Base-by-base conservation (phyloP, 1,140 invertebrate species). In the Aphelinus certus region DNA sequence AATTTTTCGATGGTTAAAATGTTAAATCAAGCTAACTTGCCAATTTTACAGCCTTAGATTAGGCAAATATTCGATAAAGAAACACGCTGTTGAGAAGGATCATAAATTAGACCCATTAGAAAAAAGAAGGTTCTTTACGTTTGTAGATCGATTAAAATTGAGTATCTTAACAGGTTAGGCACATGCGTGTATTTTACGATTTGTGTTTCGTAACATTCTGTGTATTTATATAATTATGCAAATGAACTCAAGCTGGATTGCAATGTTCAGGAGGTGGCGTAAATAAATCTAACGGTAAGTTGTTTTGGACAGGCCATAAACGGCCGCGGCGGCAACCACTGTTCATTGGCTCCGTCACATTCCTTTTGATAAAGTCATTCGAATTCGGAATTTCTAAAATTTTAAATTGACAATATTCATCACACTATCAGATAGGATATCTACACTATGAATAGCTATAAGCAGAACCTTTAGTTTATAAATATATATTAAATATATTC, bases 201-300 rank as follows among this genome's bases (percentile, higher is more conserved):
- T 3, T 26, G n/a, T 42, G 58, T 60, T 45, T 60, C 58, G 42
- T 60, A 60, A 60, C 42, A 60, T 60, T 60, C 43, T 6, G 58
- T 60, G 42, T n/a, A 60, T 60, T 60, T 60, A 60, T 42, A 60
- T 60, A 60, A 60, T n/a, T 43, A 60, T 60, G 58, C 58, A 26
- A 60, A 60, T 60, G 3, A 4, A 7, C 0, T n/a, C 9, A 6
- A 43, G n/a, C 42, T n/a, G 42, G 43, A 60, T 42, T 60, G 58
- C 58, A 60, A 60, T 3, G 3, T 60, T 42, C 26, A 26, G 43
- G 26, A 60, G 58, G 10, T 7, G 42, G 43, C 26, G 58, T 43
- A 43, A 42, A 7, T 60, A 6, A 4, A 5, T 7, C 42, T 60
- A 60, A 60, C 58, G 58, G 58, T 60, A 60, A n/a, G n/a, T 45